phyloP scores from a whole-genome alignment of 2,113 vertebrate species.

The Caretta caretta region DNA sequence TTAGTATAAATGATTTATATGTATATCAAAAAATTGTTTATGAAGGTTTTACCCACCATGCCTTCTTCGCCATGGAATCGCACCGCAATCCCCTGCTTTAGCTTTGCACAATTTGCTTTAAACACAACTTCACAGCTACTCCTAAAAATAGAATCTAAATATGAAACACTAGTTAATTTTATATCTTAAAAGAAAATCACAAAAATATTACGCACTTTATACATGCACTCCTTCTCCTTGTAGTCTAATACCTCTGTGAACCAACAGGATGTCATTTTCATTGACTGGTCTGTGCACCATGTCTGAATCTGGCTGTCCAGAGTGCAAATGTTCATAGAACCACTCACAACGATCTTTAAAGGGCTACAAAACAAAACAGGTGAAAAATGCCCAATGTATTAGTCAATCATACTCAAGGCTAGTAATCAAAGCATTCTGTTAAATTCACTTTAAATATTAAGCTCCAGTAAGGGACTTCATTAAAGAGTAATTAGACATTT shows the following conservation, averaged over 20 bases:
- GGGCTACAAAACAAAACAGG: constrained; percentile 80
- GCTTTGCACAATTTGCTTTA: constrained; percentile 95
- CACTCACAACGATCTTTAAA: constrained; percentile 99
- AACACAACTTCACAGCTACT: constrained; percentile 99
- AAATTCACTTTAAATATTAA: constrained; percentile 1
- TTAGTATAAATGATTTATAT: constrained; percentile 5
- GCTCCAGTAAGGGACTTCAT: neutral
- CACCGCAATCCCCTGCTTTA: constrained; percentile 97
- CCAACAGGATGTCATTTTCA: constrained; percentile 95
- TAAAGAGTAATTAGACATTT: constrained; percentile 19
- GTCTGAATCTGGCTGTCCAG: constrained; percentile 92
- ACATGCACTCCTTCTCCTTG: neutral
- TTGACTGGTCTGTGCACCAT: constrained; percentile 98
- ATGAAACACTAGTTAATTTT: constrained; percentile 76
- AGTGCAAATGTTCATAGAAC: constrained; percentile 98
- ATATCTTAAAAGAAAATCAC: constrained; percentile 17
- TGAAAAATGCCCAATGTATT: constrained; percentile 1
- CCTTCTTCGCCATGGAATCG: constrained; percentile 99
- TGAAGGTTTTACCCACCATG: constrained; percentile 86
- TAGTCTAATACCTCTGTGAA: constrained; percentile 91
- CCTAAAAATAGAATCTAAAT: constrained; percentile 97
- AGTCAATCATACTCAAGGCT: constrained; percentile 1
- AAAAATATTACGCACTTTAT: neutral
- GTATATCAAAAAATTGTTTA: neutral
- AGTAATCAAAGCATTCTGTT: neutral